Evolutionary conservation across 2,113 vertebrate species (phyloP).

Genomic region (Cariama cristata): DNA sequence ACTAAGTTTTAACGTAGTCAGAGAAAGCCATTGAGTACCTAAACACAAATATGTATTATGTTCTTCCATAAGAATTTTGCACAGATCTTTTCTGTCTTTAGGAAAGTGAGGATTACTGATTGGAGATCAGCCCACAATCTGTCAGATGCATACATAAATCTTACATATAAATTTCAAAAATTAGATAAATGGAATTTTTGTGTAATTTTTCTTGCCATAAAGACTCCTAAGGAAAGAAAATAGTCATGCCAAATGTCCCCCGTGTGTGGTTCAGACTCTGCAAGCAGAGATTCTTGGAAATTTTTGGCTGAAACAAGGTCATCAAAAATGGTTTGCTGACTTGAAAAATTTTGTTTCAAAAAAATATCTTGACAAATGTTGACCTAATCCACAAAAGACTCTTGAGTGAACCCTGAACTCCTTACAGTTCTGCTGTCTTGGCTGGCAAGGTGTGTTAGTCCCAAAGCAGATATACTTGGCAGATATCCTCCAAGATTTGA

Average conservation of each 20-base stretch:
- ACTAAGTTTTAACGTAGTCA: not conserved
- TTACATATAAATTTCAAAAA: slow-evolving; percentile 16
- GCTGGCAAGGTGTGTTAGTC: slow-evolving; percentile 48
- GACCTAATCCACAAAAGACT: slow-evolving; percentile 15
- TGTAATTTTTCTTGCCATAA: not conserved
- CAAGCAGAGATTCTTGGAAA: slow-evolving; percentile 19
- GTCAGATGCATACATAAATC: not conserved
- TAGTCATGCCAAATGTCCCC: not conserved
- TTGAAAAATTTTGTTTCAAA: not conserved
- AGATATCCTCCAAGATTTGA: slow-evolving; percentile 12
- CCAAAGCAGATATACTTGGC: slow-evolving; percentile 48
- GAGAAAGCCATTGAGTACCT: not conserved
- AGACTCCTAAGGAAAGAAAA: slow-evolving; percentile 16
- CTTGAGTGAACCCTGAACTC: not conserved
- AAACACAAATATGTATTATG: not conserved
- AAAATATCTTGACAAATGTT: slow-evolving; percentile 1
- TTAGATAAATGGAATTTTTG: slow-evolving; percentile 30
- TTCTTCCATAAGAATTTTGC: not conserved
- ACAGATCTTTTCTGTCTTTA: not conserved
- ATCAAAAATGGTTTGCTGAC: not conserved
- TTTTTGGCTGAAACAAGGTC: not conserved
- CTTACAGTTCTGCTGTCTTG: slow-evolving; percentile 45
- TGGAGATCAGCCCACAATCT: slow-evolving; percentile 7
- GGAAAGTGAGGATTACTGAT: not conserved
- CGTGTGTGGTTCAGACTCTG: not conserved